These are phyloP conservation scores for Littorina saxatilis DNA, from an alignment of 1,140 invertebrate species.

Conservation along the genomic window DNA sequence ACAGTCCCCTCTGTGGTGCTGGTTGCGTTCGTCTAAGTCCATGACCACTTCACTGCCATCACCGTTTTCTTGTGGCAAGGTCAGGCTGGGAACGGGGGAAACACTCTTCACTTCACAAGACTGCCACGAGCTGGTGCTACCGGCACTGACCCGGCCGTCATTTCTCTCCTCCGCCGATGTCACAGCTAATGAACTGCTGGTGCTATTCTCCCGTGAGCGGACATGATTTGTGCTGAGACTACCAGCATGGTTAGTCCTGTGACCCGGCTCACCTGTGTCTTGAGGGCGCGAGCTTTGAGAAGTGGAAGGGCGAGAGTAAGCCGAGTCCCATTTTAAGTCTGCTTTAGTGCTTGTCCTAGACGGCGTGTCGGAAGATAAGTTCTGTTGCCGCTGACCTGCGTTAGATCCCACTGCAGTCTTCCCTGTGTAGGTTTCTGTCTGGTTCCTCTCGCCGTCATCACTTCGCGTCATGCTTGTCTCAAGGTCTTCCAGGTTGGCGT, in stretches of 20 bases:
- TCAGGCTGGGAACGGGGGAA: background rate
- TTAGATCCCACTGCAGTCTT: background rate
- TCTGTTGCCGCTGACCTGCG: background rate
- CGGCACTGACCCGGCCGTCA: background rate
- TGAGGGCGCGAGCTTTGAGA: background rate
- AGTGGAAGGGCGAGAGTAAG: slow-evolving; percentile 16
- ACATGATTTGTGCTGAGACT: background rate
- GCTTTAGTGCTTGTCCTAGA: background rate
- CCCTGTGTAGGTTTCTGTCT: background rate
- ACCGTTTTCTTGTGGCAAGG: background rate
- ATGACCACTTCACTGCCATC: background rate
- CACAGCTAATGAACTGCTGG: background rate
- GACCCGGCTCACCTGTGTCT: background rate
- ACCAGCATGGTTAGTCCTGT: background rate
- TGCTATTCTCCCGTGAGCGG: background rate
- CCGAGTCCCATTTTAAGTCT: slow-evolving; percentile 14
- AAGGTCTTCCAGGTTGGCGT: background rate
- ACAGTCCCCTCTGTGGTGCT: background rate
- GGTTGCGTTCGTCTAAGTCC: background rate
- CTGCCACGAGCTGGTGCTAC: background rate
- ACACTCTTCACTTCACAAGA: background rate
- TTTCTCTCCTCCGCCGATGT: background rate
- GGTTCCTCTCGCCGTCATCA: background rate
- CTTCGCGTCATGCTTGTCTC: background rate
- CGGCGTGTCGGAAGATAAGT: background rate